phyloP scores from a whole-genome alignment of 2,113 vertebrate species.

The Lepisosteus oculatus region DNA sequence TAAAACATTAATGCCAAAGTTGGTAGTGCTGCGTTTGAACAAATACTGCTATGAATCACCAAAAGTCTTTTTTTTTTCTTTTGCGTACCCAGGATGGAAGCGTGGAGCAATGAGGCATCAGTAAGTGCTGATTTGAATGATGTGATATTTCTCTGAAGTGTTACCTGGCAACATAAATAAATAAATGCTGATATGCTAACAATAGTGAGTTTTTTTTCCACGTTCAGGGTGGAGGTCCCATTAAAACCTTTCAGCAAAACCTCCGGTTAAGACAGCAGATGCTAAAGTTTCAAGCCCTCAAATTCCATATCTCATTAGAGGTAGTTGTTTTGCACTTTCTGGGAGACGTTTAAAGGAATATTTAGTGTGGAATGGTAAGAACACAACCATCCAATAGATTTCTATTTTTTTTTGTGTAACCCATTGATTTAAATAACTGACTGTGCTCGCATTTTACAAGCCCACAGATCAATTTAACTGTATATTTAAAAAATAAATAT shows the following conservation, averaged over 20 bases:
- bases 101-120: slow-evolving; percentile 7
- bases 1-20: neutral
- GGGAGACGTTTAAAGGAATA: too few species aligned
- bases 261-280: too few species aligned
- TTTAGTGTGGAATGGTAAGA: too few species aligned
- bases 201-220: slow-evolving; percentile 27
- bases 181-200: slow-evolving; percentile 56
- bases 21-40: neutral
- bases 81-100: slow-evolving; percentile 3
- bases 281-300: too few species aligned
- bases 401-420: too few species aligned
- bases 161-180: slow-evolving; percentile 65
- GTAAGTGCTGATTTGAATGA: slow-evolving; percentile 51
- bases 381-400: too few species aligned
- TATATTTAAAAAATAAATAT: too few species aligned
- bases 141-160: slow-evolving; percentile 38
- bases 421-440: too few species aligned
- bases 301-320: too few species aligned
- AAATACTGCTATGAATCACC: slow-evolving; percentile 17
- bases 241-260: slow-evolving; percentile 5
- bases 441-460: too few species aligned
- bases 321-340: too few species aligned
- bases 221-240: slow-evolving; percentile 26
- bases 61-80: slow-evolving; percentile 1
- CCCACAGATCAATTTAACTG: too few species aligned